Conservation (phyloP, 1,140 invertebrate genomes). For the Caenorhabditis briggsae region DNA sequence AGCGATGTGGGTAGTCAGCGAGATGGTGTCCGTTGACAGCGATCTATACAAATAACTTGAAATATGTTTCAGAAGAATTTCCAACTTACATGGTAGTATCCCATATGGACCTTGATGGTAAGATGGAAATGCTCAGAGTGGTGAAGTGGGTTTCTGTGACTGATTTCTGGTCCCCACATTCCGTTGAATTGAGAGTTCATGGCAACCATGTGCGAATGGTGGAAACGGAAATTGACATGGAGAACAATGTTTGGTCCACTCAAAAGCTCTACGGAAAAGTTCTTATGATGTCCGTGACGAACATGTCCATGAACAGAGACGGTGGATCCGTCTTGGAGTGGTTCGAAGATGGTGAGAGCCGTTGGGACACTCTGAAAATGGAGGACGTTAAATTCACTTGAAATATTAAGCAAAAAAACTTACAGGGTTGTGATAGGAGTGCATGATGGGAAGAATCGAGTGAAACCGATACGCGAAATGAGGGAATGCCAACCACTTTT, state of each 20-base stretch:
- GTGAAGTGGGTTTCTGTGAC: conserved; percentile 60
- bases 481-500: conserved; percentile 30
- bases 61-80: not conserved
- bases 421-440: conserved; percentile 61
- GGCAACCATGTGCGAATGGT: conserved; percentile 53
- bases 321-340: conserved; percentile 59
- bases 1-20: conserved; percentile 62
- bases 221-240: conserved; percentile 65
- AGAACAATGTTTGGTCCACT: conserved; percentile 64
- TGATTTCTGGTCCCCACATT: conserved; percentile 60
- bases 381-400: not conserved
- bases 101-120: conserved; percentile 30
- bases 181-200: conserved; percentile 61
- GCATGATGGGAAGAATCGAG: conserved; percentile 34
- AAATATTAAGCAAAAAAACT: conserved; percentile 7
- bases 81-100: conserved; percentile 56
- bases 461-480: conserved; percentile 5
- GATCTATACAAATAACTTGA: conserved; percentile 26
- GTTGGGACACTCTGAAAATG: conserved; percentile 57
- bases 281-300: conserved; percentile 58
- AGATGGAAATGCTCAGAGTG: conserved; percentile 61
- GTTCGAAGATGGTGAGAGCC: conserved; percentile 57
- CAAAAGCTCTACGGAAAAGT: conserved; percentile 60
- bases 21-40: conserved; percentile 59
- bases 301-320: conserved; percentile 60